Base-by-base conservation (phyloP, 2,797 vertebrate species). In the Anniella stebbinsi region DNA sequence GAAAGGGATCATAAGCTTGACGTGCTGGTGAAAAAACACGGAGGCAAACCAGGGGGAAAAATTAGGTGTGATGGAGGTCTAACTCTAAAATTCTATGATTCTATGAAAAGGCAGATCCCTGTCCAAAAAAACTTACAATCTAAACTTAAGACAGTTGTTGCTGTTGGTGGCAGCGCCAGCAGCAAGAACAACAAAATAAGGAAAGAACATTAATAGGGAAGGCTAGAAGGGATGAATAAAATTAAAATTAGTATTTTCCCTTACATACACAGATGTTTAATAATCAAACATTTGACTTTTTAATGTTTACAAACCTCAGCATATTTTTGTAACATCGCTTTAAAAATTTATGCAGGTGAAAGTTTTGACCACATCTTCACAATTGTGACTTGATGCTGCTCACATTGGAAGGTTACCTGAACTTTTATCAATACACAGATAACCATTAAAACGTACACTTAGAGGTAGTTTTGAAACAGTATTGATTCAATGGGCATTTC, bases 401-500 rank as follows among this genome's bases (percentile, higher is more conserved):
- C 21, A 23, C 45, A 77, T 38, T n/a, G 38, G 48, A 89, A 69
- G 41, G 57, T 48, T 54, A 78, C 84, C 75, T 86, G 66, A 86
- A 80, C 66, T 13, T 85, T 78, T 86, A 86, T 60, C 84, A 86
- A 57, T 45, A 80, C 12, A 70, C 11, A 33, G 15, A 23, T 7
- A n/a, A 45, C 38, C 38, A 51, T 80, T 70, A 80, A 38, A 38
- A 38, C 38, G 45, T 45, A 38, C 66, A 54, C 25, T 80, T n/a
- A 80, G 76, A 69, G 12, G 36, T 17, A 72, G 33, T 45, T 63
- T 36, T 82, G 33, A 75, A 75, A 76, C 57, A 66, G 82, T 82
- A 82, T 51, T 75, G 57, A 87, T 54, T 45, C 66, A 80, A 21
- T 70, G 67, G 66, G 18, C 33, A 70, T 78, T 80, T 89, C 82